A percentile compares a stretch with the other conserved stretches of the same genome.
phyloP scores from a whole-genome alignment of 2,113 vertebrate species.

The Chaetura pelagica region DNA sequence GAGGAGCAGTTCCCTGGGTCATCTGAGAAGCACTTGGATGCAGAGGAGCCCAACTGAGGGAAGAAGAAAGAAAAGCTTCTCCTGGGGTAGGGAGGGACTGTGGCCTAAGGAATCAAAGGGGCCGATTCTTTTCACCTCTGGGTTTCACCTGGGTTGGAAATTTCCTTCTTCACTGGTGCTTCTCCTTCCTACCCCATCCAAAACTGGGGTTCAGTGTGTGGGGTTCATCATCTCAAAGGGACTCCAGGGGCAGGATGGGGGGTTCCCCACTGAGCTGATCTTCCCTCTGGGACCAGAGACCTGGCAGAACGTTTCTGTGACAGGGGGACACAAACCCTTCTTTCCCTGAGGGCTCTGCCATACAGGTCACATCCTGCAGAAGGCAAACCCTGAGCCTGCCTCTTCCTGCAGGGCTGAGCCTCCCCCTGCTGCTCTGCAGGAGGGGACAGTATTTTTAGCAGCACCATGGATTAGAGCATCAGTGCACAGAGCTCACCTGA shows the following conservation, averaged over 20 bases:
- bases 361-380: neutral
- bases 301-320: neutral
- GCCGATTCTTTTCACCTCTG: neutral
- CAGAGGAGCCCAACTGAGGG: neutral
- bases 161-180: neutral
- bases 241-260: neutral
- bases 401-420: neutral
- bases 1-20: neutral
- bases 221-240: neutral
- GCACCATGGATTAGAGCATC: neutral
- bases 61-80: neutral
- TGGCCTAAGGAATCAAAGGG: neutral
- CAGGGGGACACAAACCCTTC: neutral
- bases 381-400: neutral
- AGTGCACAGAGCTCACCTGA: neutral
- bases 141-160: rapidly evolving
- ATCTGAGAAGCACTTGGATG: neutral
- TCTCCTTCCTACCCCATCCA: neutral
- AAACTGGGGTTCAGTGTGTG: too few species aligned
- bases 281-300: neutral
- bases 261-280: neutral
- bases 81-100: neutral
- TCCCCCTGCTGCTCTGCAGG: neutral
- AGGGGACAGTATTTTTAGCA: neutral
- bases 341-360: neutral